Percentiles rank a stretch among this genome's conserved stretches.
Evolutionary conservation across 2,113 vertebrate genomes (phyloP).

Genomic region (Psophia crepitans): DNA sequence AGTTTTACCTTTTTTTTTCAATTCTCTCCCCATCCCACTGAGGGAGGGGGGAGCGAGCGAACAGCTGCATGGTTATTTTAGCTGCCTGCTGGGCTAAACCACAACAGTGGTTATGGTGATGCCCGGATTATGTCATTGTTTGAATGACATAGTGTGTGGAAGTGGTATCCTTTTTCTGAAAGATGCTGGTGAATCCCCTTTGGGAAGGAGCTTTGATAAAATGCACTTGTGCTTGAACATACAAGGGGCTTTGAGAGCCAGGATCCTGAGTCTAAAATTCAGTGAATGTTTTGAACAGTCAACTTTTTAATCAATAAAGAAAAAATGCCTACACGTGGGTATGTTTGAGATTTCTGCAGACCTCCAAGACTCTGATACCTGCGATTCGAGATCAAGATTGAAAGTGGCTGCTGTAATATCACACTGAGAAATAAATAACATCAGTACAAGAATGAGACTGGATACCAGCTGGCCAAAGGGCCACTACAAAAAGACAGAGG

Average conservation of each 20-base stretch:
- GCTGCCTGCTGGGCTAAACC: too few species aligned
- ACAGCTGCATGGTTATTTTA: too few species aligned
- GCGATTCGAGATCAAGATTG: accelerated
- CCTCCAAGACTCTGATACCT: not conserved
- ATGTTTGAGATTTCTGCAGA: not conserved
- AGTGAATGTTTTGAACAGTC: not conserved
- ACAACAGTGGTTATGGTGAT: not conserved
- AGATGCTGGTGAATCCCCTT: not conserved
- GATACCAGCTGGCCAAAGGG: not conserved
- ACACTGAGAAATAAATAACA: not conserved
- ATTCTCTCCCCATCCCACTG: too few species aligned
- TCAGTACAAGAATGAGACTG: not conserved
- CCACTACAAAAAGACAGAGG: not conserved
- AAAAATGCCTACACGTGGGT: not conserved
- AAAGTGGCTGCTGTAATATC: not conserved
- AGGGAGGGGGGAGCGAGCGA: too few species aligned
- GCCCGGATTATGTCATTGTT: not conserved
- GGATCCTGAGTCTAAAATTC: not conserved
- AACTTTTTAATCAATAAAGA: not conserved
- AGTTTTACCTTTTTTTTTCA: too few species aligned
- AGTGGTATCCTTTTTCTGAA: not conserved
- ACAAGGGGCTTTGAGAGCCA: not conserved
- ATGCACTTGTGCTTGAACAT: not conserved
- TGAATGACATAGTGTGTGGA: not conserved
- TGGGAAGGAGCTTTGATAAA: not conserved